phyloP scores from a whole-genome alignment of 1,140 invertebrate genomes.

The Melipona quadrifasciata region DNA sequence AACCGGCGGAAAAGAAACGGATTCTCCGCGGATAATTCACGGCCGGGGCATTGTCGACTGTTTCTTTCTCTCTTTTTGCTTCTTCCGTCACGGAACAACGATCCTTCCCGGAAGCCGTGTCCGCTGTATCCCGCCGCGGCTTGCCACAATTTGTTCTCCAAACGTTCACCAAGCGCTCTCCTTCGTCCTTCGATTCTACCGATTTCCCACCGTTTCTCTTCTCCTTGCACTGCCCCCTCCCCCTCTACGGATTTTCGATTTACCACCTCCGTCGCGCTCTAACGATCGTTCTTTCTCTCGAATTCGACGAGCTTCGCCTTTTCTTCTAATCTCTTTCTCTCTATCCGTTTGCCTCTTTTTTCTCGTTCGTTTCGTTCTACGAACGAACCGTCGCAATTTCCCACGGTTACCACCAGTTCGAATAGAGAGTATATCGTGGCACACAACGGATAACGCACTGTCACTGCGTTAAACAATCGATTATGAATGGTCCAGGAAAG shows the following conservation, averaged over 20 bases:
- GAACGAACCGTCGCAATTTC: slow-evolving; percentile 14
- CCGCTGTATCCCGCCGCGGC: slow-evolving; percentile 48
- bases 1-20: slow-evolving; percentile 30
- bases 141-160: slow-evolving; percentile 65
- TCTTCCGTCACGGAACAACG: slow-evolving; percentile 72
- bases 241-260: slow-evolving; percentile 35
- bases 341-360: slow-evolving; percentile 10
- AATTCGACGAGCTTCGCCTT: slow-evolving; percentile 48
- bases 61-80: slow-evolving; percentile 53
- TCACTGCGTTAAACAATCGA: slow-evolving; percentile 40
- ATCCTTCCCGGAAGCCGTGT: slow-evolving; percentile 73
- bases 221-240: neutral
- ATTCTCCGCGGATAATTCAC: slow-evolving; percentile 44
- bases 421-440: neutral
- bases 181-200: slow-evolving; percentile 54
- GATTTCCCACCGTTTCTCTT: slow-evolving; percentile 43
- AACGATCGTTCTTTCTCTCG: slow-evolving; percentile 23
- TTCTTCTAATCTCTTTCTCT: slow-evolving; percentile 19
- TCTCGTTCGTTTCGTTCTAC: neutral
- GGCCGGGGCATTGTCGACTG: slow-evolving; percentile 28
- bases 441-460: slow-evolving; percentile 4
- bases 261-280: slow-evolving; percentile 1
- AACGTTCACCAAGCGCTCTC: slow-evolving; percentile 49
- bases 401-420: slow-evolving; percentile 7
- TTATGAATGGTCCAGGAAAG: slow-evolving; percentile 27